Evolutionary conservation across 2,888 invertebrate species (phyloP).

Genomic region (Poecilus cupreus): DNA sequence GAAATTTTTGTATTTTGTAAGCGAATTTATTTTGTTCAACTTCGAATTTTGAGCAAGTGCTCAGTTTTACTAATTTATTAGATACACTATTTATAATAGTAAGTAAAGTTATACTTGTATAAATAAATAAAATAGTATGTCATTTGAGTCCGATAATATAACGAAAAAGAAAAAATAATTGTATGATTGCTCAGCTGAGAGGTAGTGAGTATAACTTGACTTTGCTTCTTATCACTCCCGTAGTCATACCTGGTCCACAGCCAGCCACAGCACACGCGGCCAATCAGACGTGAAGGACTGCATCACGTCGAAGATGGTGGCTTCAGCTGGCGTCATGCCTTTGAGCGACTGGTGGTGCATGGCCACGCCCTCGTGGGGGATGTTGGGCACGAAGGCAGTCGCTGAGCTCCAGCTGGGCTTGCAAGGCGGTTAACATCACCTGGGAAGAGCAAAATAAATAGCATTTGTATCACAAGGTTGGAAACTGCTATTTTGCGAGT

Average conservation of each 20-base stretch:
- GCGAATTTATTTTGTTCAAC: too few relatives aligned
- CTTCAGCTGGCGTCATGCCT: slow-evolving; percentile 89
- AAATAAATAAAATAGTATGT: too few relatives aligned
- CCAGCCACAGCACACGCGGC: slow-evolving; percentile 94
- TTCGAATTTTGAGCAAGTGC: too few relatives aligned
- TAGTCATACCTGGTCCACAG: slow-evolving; percentile 96
- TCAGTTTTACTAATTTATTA: too few relatives aligned
- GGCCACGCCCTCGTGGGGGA: slow-evolving; percentile 89
- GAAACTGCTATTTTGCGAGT: not conserved
- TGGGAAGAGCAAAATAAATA: slow-evolving; percentile 70
- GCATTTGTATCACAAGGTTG: not conserved
- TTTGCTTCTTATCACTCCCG: slow-evolving; percentile 90
- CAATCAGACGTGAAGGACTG: slow-evolving; percentile 98
- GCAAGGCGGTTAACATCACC: slow-evolving; percentile 95
- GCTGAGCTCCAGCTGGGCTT: slow-evolving; percentile 93
- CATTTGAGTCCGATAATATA: slow-evolving; percentile 18
- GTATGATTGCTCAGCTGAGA: too few relatives aligned
- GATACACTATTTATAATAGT: too few relatives aligned
- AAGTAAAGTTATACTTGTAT: too few relatives aligned
- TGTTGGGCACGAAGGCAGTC: slow-evolving; percentile 87
- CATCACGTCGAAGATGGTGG: slow-evolving; percentile 96
- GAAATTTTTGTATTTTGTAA: too few relatives aligned
- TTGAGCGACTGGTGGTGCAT: slow-evolving; percentile 93
- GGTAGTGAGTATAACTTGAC: slow-evolving; percentile 94
- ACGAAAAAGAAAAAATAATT: not conserved